Evolutionary conservation across 2,888 invertebrate species (phyloP), one percentile per base, ranked within the genome.

Genomic region (Ichneumoninae sp.): DNA sequence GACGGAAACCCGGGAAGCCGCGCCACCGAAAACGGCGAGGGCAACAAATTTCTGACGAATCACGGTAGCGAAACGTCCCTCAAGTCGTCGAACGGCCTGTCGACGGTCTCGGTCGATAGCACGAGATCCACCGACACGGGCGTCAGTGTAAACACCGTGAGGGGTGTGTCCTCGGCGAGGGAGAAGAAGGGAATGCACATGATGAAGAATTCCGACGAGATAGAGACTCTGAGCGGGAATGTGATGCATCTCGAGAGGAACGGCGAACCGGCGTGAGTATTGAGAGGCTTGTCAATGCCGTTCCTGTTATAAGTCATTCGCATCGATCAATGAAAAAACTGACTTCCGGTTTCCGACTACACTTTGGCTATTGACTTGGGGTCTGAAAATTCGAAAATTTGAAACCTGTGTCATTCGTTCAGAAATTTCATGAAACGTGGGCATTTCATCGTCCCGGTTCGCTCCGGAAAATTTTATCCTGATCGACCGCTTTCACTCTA

Each of bases 161-260:
- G 89, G 19, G 88, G 92, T 3, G 92, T 93, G 26, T 94, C 93
- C 3, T 93, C 93, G 19, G 93, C 93, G 2, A 88, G 92, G 63
- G 93, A 93, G 84, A 93, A 92, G 70, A 89, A 88, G 54, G 93
- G 93, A 0, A 89, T 92, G 70, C 93, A 93, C 83, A 84, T 91
- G 81, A 91, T 93, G 80, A 93, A 94, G 83, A 89, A 90, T 16
- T 74, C 91, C 3, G 91, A 93, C 63, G 93, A 93, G 74, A 94
- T 93, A 79, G 93, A 93, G 82, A 94, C 93, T 3, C 89, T 94
- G 19, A 93, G 93, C 81, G 93, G 93, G 3, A 93, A 93, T 83
- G 88, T 93, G 44, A 90, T 90, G 86, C 89, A 91, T 63, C 81
- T 88, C 30, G 92, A 92, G 63, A 89, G 90, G 54, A 92, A 92